phyloP scores from a whole-genome alignment of 2,888 invertebrate genomes.

The Nipponacmea schrenckii region DNA sequence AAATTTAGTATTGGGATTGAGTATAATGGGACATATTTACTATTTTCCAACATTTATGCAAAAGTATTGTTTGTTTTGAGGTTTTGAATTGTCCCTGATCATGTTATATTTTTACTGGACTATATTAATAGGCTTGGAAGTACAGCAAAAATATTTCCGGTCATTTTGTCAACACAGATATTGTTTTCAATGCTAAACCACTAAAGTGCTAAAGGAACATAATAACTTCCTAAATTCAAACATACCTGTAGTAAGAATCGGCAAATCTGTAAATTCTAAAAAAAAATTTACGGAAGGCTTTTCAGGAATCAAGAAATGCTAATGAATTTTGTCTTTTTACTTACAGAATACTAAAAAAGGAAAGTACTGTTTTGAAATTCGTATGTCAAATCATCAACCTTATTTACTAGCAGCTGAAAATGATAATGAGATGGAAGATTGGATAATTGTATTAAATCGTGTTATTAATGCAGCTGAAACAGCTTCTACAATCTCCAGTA shows the following conservation, averaged over 20 bases:
- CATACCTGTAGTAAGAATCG: too few species aligned
- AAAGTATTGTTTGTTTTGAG: neutral
- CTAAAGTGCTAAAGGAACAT: too few species aligned
- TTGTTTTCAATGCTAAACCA: too few species aligned
- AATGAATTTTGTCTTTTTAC: neutral
- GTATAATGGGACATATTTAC: neutral
- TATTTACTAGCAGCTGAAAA: conserved; percentile 88
- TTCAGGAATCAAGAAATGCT: too few species aligned
- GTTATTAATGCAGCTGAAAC: conserved; percentile 75
- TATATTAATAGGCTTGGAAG: too few species aligned
- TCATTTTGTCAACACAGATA: too few species aligned
- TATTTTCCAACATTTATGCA: neutral
- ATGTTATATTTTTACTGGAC: too few species aligned
- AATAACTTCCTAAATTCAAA: too few species aligned
- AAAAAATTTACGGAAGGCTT: too few species aligned
- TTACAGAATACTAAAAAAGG: conserved; percentile 83
- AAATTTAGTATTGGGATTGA: neutral
- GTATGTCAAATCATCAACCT: conserved; percentile 86
- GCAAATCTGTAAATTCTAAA: too few species aligned
- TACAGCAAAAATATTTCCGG: too few species aligned
- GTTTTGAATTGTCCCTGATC: too few species aligned
- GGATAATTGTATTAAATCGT: conserved; percentile 84
- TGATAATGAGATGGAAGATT: conserved; percentile 84
- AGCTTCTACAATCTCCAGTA: conserved; percentile 52
- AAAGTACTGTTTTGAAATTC: conserved; percentile 86